Evolutionary conservation across 2,113 vertebrate species (phyloP), one percentile per base, ranked within the genome.

Genomic region (Ursus arctos): DNA sequence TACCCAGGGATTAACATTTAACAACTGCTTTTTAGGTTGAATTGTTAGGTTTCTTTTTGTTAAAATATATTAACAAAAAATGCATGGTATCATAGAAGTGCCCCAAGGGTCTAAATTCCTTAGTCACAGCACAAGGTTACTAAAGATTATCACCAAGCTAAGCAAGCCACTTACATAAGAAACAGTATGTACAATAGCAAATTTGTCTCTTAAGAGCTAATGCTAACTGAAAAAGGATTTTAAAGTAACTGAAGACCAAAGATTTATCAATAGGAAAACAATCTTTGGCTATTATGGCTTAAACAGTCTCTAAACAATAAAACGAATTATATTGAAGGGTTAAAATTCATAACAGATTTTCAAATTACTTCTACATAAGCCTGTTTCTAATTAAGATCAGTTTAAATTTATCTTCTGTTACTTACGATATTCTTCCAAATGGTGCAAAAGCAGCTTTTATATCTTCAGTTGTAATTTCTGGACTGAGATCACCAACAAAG

Each of bases 351-450:
- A 95, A 63, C 15, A 94, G 43, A 91, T 94, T 94, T 97, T 94
- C 53, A 72, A 76, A 77, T 85, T 94, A 95, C n/a, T 83, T 80
- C 67, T 96, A 80, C 51, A 74, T 84, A 89, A 90, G 51, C 97
- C 53, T 96, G 91, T 67, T 97, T 94, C 91, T 96, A 22, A 72
- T 72, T 85, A 79, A 97, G 88, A 97, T 15, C 47, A 31, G 61
- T 63, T 92, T 9, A 91, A 21, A 71, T 81, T 96, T 85, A 92
- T 94, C 95, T 97, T 76, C 51, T 51, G 18, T 90, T 72, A 99
- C 99, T 99, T 99, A 99, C 99, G 99, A 99, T 99, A 99, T 99
- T 98, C 99, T 99, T 97, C 99, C 99, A 85, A 99, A 99, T 0
- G 99, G 99, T 4, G 99, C 99, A 90, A 99, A 99, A 90, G 99